Base-by-base conservation (phyloP, 2,113 vertebrate genomes). In the Aphyosemion australe region DNA sequence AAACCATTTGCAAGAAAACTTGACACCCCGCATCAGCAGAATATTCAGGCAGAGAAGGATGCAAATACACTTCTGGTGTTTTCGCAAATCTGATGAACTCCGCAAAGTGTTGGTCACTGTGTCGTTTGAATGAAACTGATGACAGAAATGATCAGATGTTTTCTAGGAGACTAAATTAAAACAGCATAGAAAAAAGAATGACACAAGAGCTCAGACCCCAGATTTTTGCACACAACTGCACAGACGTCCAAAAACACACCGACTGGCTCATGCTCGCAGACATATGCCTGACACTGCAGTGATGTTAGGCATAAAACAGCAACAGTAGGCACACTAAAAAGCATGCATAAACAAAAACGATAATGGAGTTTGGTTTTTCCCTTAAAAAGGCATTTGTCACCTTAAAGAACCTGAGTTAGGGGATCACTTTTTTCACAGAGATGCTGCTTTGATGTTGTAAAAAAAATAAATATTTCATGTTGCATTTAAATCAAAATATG, bases 261-360 rank as follows among this genome's bases (percentile, higher is more conserved):
- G 72, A 82, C 74, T 67, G 61, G 71, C 80, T 78, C 84, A 88
- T 88, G 89, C 89, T 84, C 60, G 81, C 69, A 82, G 55, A 74
- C 32, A 63, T 51, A 86, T 64, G 74, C 60, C 78, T 77, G 65
- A 82, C 82, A 83, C 20, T 52, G 73, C 80, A 82, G 52, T 76
- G 65, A 88, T 82, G 69, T 84, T 71, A 85, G 82, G 79, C 89
- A 85, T 79, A 66, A 80, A 59, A 76, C 66, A 77, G 47, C 75
- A 43, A 63, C 46, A 64, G 59, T 31, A 75, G 54, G 58, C 50
- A 61, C 50, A 54, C 6, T 31, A 53, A 53, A 66, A 77, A 65
- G 41, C 89, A 87, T 84, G 89, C 90, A 84, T 12, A 78, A 82
- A 84, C 41, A 62, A 20, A 83, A 72, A 42, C 58, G 47, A 60